These are phyloP conservation scores for Gephyroberyx darwinii DNA, from an alignment of 2,797 vertebrate genomes.

Conservation along the genomic window DNA sequence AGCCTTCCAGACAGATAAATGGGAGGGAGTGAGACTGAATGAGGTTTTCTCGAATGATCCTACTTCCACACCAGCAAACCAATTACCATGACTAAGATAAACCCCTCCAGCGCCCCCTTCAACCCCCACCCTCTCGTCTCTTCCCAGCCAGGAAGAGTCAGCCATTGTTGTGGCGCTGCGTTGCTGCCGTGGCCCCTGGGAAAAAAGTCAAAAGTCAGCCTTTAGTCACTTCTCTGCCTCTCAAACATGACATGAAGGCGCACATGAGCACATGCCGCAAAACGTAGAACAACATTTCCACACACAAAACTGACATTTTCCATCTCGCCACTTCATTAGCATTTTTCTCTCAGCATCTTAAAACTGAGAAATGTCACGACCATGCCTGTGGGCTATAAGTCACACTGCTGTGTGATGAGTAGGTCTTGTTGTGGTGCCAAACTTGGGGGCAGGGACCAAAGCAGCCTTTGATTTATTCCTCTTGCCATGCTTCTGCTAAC, in stretches of 20 bases:
- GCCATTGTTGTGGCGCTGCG: conserved; percentile 69
- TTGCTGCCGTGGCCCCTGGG: conserved; percentile 55
- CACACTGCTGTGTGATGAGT: conserved; percentile 74
- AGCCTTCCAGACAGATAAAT: conserved; percentile 83
- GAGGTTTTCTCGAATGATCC: conserved; percentile 84
- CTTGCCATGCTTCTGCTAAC: conserved; percentile 69
- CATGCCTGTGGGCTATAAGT: conserved; percentile 75
- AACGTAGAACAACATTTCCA: conserved; percentile 47
- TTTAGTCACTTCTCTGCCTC: conserved; percentile 72
- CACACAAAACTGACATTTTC: conserved; percentile 73
- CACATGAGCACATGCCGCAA: conserved; percentile 46
- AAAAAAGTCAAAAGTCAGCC: conserved; percentile 73
- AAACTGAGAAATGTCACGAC: conserved; percentile 81
- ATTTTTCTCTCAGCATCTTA: conserved; percentile 79
- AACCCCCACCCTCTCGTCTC: conserved; percentile 22
- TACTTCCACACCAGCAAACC: conserved; percentile 83
- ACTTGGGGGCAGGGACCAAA: conserved; percentile 73
- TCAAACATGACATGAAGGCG: conserved; percentile 51
- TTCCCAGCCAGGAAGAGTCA: conserved; percentile 72
- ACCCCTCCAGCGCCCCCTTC: conserved; percentile 71
- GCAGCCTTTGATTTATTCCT: conserved; percentile 79
- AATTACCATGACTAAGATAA: conserved; percentile 87
- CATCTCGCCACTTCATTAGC: conserved; percentile 79
- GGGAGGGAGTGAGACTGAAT: conserved; percentile 80
- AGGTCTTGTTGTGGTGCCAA: conserved; percentile 77